Conservation (phyloP, 2,888 invertebrate species). For the Tetranychus truncatus region DNA sequence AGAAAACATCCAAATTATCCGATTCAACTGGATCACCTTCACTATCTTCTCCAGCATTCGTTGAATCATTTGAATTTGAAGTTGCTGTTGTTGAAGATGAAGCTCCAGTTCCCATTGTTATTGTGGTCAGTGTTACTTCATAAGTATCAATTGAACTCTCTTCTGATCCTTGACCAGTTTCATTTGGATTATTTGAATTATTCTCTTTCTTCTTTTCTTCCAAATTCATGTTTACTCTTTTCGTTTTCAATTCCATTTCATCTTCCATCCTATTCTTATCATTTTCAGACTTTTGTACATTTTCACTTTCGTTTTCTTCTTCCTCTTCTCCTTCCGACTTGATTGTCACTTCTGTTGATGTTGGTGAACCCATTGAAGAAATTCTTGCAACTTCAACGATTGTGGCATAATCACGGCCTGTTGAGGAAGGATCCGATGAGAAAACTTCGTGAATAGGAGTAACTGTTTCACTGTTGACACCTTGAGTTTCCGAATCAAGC, state of each 20-base stretch:
- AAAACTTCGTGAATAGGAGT: constrained; percentile 20
- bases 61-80: not conserved
- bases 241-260: not conserved
- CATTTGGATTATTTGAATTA: not conserved
- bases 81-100: not conserved
- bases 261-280: not conserved
- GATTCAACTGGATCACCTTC: constrained; percentile 10
- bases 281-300: not conserved
- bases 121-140: not conserved
- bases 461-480: not conserved
- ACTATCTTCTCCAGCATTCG: not conserved
- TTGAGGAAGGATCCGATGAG: constrained; percentile 20
- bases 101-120: not conserved
- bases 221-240: too few species aligned
- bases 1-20: constrained; percentile 7
- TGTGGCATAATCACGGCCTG: constrained; percentile 18
- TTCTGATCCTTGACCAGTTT: not conserved
- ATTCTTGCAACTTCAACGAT: constrained; percentile 3
- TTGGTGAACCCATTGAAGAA: not conserved
- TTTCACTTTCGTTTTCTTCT: not conserved
- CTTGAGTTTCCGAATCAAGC: not conserved
- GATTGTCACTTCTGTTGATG: not conserved
- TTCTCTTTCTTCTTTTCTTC: not conserved
- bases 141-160: not conserved
- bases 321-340: not conserved